Conservation (phyloP, 2,113 vertebrate species). For the Sterna hirundo region DNA sequence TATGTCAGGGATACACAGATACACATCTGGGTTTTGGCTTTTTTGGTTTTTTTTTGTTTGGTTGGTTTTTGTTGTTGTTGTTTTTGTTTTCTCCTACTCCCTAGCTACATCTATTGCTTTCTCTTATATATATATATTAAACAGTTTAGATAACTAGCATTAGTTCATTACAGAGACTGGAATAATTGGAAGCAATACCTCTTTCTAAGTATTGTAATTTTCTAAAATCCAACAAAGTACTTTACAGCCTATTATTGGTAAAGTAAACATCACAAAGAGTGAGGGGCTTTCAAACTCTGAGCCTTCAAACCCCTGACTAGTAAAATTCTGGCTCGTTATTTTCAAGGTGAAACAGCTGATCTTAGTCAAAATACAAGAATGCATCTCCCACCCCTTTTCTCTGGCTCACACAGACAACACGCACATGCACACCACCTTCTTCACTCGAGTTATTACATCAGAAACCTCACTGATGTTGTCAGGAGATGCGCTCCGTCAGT, state of each 20-base stretch:
- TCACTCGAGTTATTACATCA: not conserved
- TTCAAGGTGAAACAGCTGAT: not conserved
- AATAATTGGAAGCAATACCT: not conserved
- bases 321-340: not conserved
- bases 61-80: no score
- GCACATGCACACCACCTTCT: not conserved
- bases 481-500: not conserved
- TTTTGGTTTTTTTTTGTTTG: not conserved
- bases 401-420: not conserved
- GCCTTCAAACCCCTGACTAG: not conserved
- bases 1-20: not conserved
- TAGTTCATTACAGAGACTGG: not conserved
- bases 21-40: not conserved
- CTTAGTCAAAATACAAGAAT: not conserved
- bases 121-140: not conserved
- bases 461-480: not conserved
- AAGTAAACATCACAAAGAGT: not conserved
- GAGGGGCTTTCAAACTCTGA: not conserved
- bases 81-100: not conserved
- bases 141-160: not conserved
- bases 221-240: not conserved
- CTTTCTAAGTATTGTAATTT: not conserved
- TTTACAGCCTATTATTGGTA: not conserved
- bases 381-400: not conserved
- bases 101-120: not conserved